phyloP scores from a whole-genome alignment of 2,113 vertebrate genomes.

The Panurus biarmicus region DNA sequence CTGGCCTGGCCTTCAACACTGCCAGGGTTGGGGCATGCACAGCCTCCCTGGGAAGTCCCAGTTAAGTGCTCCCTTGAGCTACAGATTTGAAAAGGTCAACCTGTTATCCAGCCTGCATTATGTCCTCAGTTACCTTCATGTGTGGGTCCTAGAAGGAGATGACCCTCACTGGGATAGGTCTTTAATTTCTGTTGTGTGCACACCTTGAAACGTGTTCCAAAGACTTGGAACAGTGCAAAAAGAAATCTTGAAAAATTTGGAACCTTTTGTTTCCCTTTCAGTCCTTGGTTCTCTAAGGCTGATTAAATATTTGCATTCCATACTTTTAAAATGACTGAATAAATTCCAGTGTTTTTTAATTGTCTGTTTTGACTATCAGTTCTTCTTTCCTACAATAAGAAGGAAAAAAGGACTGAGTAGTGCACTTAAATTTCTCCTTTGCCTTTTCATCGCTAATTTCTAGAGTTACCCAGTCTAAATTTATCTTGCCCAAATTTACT shows the following conservation, averaged over 20 bases:
- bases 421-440: neutral
- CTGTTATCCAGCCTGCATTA: neutral
- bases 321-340: neutral
- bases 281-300: neutral
- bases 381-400: neutral
- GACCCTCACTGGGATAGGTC: neutral
- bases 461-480: neutral
- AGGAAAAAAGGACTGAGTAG: neutral
- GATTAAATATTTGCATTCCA: neutral
- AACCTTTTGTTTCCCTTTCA: neutral
- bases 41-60: neutral
- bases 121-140: neutral
- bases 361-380: neutral
- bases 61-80: neutral
- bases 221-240: neutral
- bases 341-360: neutral
- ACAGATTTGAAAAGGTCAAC: neutral
- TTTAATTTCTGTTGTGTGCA: neutral
- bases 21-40: neutral
- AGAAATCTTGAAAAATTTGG: neutral
- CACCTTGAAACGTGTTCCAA: neutral
- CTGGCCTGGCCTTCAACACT: neutral
- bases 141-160: neutral
- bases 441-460: neutral
- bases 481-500: neutral